Base-by-base conservation (phyloP, 2,113 vertebrate species). In the Arenaria interpres region DNA sequence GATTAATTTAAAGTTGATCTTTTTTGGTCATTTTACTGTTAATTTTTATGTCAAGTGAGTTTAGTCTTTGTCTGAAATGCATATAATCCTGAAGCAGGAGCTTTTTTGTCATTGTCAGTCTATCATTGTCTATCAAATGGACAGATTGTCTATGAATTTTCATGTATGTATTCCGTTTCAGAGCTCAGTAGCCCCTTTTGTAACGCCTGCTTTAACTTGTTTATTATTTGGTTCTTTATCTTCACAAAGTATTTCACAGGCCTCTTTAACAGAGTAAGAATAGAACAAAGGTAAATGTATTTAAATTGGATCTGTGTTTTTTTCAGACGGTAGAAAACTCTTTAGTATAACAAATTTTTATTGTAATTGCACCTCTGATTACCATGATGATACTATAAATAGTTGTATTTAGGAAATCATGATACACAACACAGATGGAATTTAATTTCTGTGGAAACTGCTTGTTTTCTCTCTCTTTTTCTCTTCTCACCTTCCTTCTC, bases 361-460 rank as follows among this genome's bases (percentile, higher is more conserved):
- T 72, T 96, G 67, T 88, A 91, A 75, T 72, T 78, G 35, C 46
- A 28, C 72, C 46, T 96, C 86, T 93, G 89, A 92, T 95, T 93
- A 67, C 63, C 4, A 1, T 56, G 53, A 67, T 64, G 72, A 82
- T 96, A 28, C 68, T 85, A 45, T 87, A 86, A 88, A 71, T 46
- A 85, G 24, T 19, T 91, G 30, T 80, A 28, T 73, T 92, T 90
- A 88, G 76, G 85, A 96, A 95, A 46, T 46, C 4, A 4, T 2
- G 4, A 88, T 54, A 76, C 33, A 24, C 17, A 78, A 17, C n/a
- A 54, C 41, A 72, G 33, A 59, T 24, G 28, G n/a, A 56, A 90
- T 85, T 85, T 48, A 16, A 67, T 95, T 85, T 84, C 53, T 92
- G 27, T 74, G 79, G 60, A 85, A 89, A 33, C 14, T 24, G 30